Conservation (phyloP, 2,113 vertebrate genomes). For the Pelvicachromis taeniatus region DNA sequence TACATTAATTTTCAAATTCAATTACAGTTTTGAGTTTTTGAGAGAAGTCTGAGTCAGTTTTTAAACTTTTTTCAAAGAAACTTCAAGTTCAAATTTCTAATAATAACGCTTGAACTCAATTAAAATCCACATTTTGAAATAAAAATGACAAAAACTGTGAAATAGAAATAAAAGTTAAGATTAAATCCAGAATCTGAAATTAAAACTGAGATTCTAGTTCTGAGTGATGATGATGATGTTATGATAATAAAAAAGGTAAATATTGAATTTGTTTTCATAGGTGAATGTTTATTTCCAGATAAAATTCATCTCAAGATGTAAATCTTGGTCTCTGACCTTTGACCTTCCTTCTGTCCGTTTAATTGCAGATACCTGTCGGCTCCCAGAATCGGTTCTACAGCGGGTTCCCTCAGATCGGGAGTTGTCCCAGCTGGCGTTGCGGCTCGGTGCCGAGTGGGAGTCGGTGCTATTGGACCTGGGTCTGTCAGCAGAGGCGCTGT, state of each 20-base stretch:
- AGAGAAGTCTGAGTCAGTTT: background rate
- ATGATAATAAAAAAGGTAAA: background rate
- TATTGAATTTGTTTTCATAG: background rate
- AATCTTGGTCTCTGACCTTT: background rate
- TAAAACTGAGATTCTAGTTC: background rate
- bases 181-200: background rate
- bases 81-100: background rate
- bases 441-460: constrained; percentile 85
- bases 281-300: background rate
- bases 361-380: constrained; percentile 51
- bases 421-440: constrained; percentile 79
- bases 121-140: background rate
- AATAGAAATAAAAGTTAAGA: background rate
- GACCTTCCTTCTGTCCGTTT: background rate
- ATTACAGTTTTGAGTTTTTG: background rate
- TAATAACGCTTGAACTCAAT: background rate
- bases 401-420: constrained; percentile 81
- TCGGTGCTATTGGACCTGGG: constrained; percentile 81
- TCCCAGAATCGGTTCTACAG: constrained; percentile 67
- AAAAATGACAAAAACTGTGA: background rate
- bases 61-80: background rate
- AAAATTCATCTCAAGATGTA: no score
- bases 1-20: background rate
- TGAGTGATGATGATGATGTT: background rate
- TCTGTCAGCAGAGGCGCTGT: constrained; percentile 77